Percentiles rank a stretch among this genome's conserved stretches.
Evolutionary conservation across 2,113 vertebrate genomes (phyloP).

Genomic region (Felis catus): F.catus_Fca126_mat1.0 CM031414.1:104137001-104137500

Average conservation of each 20-base stretch:
- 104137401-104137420: background rate
- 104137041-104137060: background rate
- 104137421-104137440: background rate
- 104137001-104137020: background rate
- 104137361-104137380: no score
- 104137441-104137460: background rate
- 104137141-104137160: background rate
- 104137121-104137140: background rate
- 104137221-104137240: no score
- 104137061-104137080: background rate
- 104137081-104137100: background rate
- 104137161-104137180: background rate
- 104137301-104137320: no score
- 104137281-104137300: no score
- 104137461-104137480: background rate
- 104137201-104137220: no score
- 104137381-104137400: no score
- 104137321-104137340: no score
- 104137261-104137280: no score
- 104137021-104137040: background rate
- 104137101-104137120: background rate
- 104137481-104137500: background rate
- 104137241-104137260: no score
- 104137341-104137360: no score
- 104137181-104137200: background rate